Percentiles rank a stretch among this genome's conserved stretches.
Evolutionary conservation across 2,888 invertebrate genomes (phyloP).

Genomic region (Tupiocoris notatus): DNA sequence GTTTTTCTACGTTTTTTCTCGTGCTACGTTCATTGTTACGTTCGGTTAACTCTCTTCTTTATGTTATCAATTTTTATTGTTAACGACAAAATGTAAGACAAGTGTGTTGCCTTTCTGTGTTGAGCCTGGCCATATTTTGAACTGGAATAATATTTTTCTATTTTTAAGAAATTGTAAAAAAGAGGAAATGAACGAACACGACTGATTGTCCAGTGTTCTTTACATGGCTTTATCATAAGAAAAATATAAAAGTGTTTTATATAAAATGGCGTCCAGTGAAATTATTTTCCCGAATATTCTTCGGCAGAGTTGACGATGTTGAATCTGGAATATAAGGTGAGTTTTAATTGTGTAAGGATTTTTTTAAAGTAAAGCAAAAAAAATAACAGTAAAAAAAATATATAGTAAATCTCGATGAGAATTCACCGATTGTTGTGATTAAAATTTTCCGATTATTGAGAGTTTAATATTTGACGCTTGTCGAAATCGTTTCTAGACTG

Average conservation of each 20-base stretch:
- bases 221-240: constrained; percentile 46
- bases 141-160: constrained; percentile 48
- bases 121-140: constrained; percentile 48
- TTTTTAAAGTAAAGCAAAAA: too few species aligned
- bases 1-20: constrained; percentile 21
- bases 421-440: too few species aligned
- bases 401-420: not conserved
- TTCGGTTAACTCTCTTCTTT: constrained; percentile 14
- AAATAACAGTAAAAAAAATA: too few species aligned
- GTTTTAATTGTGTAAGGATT: too few species aligned
- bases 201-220: constrained; percentile 47
- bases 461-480: too few species aligned
- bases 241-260: constrained; percentile 43
- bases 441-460: too few species aligned
- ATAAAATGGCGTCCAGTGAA: too few species aligned
- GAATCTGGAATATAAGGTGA: too few species aligned
- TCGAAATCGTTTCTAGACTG: too few species aligned
- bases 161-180: constrained; percentile 45
- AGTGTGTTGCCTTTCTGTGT: constrained; percentile 43
- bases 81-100: constrained; percentile 40
- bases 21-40: not conserved
- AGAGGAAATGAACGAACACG: constrained; percentile 33
- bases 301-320: too few species aligned
- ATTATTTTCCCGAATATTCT: too few species aligned
- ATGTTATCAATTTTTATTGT: constrained; percentile 4